phyloP scores from a whole-genome alignment of 2,113 vertebrate species.

The Saccopteryx bilineata region DNA sequence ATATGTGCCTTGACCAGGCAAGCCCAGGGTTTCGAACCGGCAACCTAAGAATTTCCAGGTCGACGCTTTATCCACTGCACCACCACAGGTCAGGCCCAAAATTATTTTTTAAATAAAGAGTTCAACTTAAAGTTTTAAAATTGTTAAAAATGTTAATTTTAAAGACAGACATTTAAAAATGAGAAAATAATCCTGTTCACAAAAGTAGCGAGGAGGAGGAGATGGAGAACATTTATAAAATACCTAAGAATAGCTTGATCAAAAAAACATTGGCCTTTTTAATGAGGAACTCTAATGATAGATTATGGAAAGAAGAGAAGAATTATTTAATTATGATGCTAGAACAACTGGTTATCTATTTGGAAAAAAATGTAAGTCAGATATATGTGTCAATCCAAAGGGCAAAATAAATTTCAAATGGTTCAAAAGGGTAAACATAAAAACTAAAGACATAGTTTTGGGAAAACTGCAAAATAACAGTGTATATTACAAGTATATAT shows the following conservation, averaged over 20 bases:
- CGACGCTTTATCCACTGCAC: neutral
- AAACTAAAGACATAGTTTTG: neutral
- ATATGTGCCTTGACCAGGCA: too few relatives aligned
- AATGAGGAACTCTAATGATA: conserved; percentile 6
- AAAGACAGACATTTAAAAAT: conserved; percentile 14
- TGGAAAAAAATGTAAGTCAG: conserved; percentile 27
- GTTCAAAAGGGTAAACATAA: neutral
- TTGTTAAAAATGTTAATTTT: conserved; percentile 9
- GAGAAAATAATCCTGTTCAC: conserved; percentile 31
- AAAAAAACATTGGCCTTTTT: neutral
- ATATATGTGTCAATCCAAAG: neutral
- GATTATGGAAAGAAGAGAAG: neutral
- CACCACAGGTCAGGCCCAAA: neutral
- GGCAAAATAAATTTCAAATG: conserved; percentile 37
- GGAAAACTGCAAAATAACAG: conserved; percentile 5
- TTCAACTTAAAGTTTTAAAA: conserved; percentile 20
- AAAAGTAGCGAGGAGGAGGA: conserved; percentile 36
- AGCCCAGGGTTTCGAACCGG: too few relatives aligned
- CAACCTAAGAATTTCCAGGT: too few relatives aligned
- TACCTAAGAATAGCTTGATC: neutral
- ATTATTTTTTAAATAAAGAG: conserved; percentile 7
- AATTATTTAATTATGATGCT: neutral
- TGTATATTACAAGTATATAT: neutral
- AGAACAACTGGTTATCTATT: neutral
- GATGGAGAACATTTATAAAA: conserved; percentile 1